Conservation (phyloP, 2,113 vertebrate genomes). For the Tringa solitaria region DNA sequence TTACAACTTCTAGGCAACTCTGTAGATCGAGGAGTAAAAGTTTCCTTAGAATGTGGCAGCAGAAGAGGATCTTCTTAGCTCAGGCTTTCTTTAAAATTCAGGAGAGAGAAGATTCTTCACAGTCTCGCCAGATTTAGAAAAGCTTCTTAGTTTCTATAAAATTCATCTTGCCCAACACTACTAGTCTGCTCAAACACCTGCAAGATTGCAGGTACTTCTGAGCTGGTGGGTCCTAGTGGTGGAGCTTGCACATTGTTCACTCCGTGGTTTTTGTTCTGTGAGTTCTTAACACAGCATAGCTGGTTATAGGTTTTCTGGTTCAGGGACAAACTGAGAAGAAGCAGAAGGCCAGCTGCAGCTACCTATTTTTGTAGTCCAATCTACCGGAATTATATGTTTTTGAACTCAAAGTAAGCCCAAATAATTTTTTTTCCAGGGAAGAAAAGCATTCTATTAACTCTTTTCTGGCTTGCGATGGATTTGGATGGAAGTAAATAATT, state of each 20-base stretch:
- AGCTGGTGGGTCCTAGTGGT: background rate
- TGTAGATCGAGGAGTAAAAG: background rate
- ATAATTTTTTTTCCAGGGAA: background rate
- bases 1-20: background rate
- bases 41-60: background rate
- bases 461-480: background rate
- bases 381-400: background rate
- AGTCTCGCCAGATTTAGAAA: background rate
- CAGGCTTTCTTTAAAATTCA: background rate
- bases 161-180: background rate
- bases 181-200: background rate
- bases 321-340: background rate
- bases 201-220: background rate
- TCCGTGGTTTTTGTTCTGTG: background rate
- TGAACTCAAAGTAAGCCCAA: background rate
- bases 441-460: background rate
- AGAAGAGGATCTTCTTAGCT: background rate
- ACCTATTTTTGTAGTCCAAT: background rate
- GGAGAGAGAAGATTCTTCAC: background rate
- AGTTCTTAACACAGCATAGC: background rate
- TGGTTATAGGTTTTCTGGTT: background rate
- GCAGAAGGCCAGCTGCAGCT: background rate
- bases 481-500: background rate
- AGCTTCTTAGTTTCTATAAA: background rate
- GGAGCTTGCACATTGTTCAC: background rate